phyloP scores from a whole-genome alignment of 1,140 invertebrate species.

The Drosophila parvula region DNA sequence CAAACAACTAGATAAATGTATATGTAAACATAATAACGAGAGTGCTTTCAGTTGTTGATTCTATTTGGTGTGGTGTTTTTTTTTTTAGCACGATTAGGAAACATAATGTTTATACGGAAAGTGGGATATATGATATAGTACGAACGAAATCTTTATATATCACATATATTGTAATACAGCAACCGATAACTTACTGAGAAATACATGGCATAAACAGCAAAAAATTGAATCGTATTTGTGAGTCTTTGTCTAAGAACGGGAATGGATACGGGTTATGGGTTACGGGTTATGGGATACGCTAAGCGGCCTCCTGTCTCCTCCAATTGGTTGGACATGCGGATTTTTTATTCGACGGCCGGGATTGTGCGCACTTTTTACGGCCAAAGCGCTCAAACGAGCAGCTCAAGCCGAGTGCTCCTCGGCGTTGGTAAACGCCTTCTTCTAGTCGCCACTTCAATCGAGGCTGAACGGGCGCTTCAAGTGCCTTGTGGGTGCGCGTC shows the following conservation, averaged over 20 bases:
- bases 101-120: conserved; percentile 50
- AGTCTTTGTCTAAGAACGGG: not conserved
- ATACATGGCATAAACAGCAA: conserved; percentile 4
- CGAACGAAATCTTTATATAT: conserved; percentile 25
- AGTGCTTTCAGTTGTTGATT: conserved; percentile 66
- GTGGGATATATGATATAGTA: conserved; percentile 15
- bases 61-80: conserved; percentile 12
- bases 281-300: conserved; percentile 8
- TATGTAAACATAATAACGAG: conserved; percentile 32
- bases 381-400: conserved; percentile 59
- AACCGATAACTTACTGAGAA: conserved; percentile 34
- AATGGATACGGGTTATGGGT: not conserved
- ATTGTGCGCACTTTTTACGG: conserved; percentile 78
- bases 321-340: conserved; percentile 67
- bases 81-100: conserved; percentile 70
- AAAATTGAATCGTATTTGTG: not conserved
- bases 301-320: conserved; percentile 26
- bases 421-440: conserved; percentile 77
- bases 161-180: conserved; percentile 52
- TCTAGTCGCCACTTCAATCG: conserved; percentile 58
- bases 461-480: conserved; percentile 55
- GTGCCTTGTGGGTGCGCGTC: conserved; percentile 71
- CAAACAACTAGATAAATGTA: conserved; percentile 25
- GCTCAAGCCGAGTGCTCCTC: conserved; percentile 61
- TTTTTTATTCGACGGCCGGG: conserved; percentile 78